These are phyloP conservation scores for Beroe ovata DNA, from an alignment of 37 sponge, comb jelly and placozoan genomes.

Conservation along the genomic window DNA sequence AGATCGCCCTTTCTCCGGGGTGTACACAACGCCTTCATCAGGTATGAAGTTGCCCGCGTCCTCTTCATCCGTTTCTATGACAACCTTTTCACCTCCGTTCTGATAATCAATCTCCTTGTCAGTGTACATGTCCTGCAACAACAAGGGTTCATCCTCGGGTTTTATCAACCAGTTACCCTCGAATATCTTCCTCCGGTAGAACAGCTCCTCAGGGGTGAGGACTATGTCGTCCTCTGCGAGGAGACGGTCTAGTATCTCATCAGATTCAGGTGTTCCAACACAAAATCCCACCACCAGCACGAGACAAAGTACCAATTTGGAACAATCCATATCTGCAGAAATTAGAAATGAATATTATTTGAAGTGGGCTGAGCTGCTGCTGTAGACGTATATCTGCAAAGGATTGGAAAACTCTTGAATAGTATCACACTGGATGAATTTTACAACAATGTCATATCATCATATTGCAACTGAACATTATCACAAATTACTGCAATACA, in stretches of 20 bases:
- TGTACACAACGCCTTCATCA: background rate
- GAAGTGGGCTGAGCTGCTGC: too few relatives aligned
- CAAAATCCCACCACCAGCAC: too few relatives aligned
- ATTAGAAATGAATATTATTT: too few relatives aligned
- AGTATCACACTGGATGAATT: too few relatives aligned
- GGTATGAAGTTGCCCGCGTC: background rate
- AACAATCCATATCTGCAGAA: too few relatives aligned
- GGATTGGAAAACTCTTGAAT: too few relatives aligned
- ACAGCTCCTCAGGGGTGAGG: background rate
- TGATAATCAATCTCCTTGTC: background rate
- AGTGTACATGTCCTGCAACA: background rate
- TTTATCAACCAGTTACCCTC: background rate
- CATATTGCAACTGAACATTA: too few relatives aligned
- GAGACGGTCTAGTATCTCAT: background rate
- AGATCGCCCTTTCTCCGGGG: background rate
- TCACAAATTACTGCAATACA: too few relatives aligned
- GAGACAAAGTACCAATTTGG: too few relatives aligned
- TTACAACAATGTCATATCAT: too few relatives aligned
- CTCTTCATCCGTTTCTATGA: background rate
- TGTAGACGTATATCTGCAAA: too few relatives aligned
- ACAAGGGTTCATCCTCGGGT: background rate
- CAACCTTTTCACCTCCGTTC: background rate
- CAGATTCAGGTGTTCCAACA: background rate
- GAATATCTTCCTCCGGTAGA: background rate
- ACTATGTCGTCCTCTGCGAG: background rate